phyloP scores from a whole-genome alignment of 2,888 invertebrate genomes.

The Ecliptopera silaceata region DNA sequence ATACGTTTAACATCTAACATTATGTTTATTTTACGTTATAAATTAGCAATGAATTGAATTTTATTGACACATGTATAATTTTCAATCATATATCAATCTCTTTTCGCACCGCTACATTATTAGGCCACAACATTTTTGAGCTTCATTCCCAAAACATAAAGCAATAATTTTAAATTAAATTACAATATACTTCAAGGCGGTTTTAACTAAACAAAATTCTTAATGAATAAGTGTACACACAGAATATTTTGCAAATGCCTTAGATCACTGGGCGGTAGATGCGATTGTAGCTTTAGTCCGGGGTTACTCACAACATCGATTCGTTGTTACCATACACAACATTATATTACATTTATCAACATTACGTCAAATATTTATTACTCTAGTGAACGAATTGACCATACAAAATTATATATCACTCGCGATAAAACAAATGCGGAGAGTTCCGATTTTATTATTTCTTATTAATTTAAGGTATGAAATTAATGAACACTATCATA shows the following conservation, averaged over 20 bases:
- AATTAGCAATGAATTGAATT: too few species aligned
- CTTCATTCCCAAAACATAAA: slow-evolving; percentile 25
- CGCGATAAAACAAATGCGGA: not conserved
- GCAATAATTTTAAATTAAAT: slow-evolving; percentile 26
- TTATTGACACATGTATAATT: not conserved
- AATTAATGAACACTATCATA: slow-evolving; percentile 5
- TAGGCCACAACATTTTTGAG: slow-evolving; percentile 34
- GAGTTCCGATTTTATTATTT: not conserved
- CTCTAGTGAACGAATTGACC: slow-evolving; percentile 11
- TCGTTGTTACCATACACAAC: slow-evolving; percentile 59
- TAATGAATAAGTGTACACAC: slow-evolving; percentile 47
- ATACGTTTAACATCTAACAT: too few species aligned
- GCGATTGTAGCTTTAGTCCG: slow-evolving; percentile 45
- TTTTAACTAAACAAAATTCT: slow-evolving; percentile 36
- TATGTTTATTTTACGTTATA: too few species aligned
- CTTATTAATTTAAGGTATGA: not conserved
- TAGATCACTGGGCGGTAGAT: slow-evolving; percentile 51
- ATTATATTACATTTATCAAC: slow-evolving; percentile 28
- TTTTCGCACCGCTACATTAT: slow-evolving; percentile 22
- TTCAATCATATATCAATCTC: slow-evolving; percentile 2
- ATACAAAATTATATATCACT: slow-evolving; percentile 1
- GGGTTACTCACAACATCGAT: slow-evolving; percentile 61
- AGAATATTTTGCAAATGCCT: slow-evolving; percentile 74
- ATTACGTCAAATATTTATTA: slow-evolving; percentile 16
- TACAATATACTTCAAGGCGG: slow-evolving; percentile 36